Evolutionary conservation across 2,113 vertebrate genomes (phyloP), one percentile per base, ranked within the genome.

Genomic region (Athene noctua): DNA sequence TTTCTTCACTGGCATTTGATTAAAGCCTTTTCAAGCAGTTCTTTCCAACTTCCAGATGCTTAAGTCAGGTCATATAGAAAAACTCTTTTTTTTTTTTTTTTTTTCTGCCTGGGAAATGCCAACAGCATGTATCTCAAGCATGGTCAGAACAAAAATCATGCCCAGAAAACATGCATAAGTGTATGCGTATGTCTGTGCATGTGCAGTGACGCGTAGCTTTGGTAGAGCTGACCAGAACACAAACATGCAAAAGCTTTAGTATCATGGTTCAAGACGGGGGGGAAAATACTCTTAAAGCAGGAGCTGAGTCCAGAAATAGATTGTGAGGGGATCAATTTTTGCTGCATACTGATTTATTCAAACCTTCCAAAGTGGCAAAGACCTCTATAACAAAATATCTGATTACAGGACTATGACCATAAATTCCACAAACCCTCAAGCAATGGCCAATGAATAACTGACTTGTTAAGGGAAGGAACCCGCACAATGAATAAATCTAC

Each of bases 401-500:
- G 97, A 97, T 96, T 96, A 86, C 94, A 80, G 63, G 87, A 91
- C 95, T 67, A 77, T 47, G 95, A 52, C 84, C 93, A 97, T 97
- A 95, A 97, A 97, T 97, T 87, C 84, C 63, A 29, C 55, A 62
- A 13, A 57, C 91, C 94, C 94, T 95, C 42, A 6, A 94, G 95
- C 95, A 34, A 78, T 80, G 94, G 71, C 94, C 96, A 94, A 96
- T 96, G 96, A 97, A 97, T 97, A 97, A 97, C 97, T 83, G 96
- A 94, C 96, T 96, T 96, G 96, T 97, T 97, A 97, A 82, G 71
- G 81, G 78, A 95, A 80, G 0, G 6, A 86, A 94, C 84, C 87
- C 91, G 87, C 65, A 44, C 95, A 78, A 95, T 96, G 94, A 97
- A 97, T 97, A 95, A 95, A 97, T 97, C 97, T 94, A 95, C 93